Evolutionary conservation across 2,113 vertebrate genomes (phyloP).

Genomic region (Ammodytes dubius): DNA sequence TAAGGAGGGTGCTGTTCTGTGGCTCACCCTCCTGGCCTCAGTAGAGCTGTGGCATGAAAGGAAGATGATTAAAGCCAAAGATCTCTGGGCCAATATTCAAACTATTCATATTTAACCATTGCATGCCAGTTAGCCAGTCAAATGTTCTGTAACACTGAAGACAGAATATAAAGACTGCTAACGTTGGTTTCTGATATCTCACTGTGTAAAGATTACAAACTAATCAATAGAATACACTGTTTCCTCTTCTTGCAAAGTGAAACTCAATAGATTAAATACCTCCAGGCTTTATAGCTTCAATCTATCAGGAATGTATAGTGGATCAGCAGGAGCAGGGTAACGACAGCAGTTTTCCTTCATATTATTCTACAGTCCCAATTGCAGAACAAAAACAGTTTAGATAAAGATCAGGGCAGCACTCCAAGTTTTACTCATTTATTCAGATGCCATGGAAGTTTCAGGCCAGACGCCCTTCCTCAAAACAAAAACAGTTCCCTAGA

Average conservation of each 20-base stretch:
- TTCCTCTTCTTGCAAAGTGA: background rate
- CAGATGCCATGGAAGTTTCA: too few relatives aligned
- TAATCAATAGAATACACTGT: too few relatives aligned
- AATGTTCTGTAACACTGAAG: background rate
- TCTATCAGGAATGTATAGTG: too few relatives aligned
- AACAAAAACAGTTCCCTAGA: background rate
- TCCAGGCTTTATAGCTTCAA: background rate
- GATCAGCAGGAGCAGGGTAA: background rate
- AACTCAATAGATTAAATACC: background rate
- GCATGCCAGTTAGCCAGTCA: background rate
- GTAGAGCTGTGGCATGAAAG: background rate
- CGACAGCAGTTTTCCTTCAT: background rate
- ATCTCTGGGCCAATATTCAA: slow-evolving; percentile 17
- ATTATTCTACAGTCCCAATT: slow-evolving; percentile 7
- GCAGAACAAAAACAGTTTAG: background rate
- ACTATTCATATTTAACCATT: slow-evolving; percentile 7
- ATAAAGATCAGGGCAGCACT: too few relatives aligned
- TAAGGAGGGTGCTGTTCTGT: slow-evolving; percentile 13
- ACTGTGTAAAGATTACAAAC: background rate
- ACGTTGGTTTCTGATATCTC: background rate
- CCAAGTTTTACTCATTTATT: too few relatives aligned
- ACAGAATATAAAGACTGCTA: background rate
- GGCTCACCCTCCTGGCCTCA: background rate
- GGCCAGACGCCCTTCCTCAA: too few relatives aligned
- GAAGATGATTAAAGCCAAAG: background rate